phyloP scores from a whole-genome alignment of 2,113 vertebrate genomes.

The Onychorhynchus coronatus region DNA sequence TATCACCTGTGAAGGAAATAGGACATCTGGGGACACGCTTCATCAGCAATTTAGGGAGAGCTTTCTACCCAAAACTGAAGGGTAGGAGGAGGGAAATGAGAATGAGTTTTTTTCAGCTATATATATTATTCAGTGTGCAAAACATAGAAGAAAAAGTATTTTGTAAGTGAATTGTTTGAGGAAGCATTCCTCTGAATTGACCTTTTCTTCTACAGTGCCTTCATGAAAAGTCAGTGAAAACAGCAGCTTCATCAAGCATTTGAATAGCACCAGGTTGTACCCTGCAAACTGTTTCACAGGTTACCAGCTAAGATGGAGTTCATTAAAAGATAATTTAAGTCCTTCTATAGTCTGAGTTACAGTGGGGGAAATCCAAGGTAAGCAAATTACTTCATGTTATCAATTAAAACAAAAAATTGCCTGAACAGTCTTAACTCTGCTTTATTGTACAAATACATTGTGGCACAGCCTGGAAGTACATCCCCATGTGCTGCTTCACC shows the following conservation, averaged over 20 bases:
- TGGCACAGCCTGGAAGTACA: not conserved
- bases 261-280: not conserved
- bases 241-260: not conserved
- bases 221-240: not conserved
- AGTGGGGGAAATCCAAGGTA: not conserved
- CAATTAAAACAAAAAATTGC: not conserved
- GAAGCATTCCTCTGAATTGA: not conserved
- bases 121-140: not conserved
- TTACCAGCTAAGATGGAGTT: not conserved
- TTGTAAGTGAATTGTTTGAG: not conserved
- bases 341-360: not conserved
- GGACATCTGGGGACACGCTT: not conserved
- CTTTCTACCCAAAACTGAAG: not conserved
- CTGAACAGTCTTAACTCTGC: not conserved
- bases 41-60: not conserved
- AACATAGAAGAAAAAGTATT: not conserved
- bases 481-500: not conserved
- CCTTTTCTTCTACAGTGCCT: not conserved
- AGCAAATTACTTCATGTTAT: not conserved
- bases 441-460: not conserved
- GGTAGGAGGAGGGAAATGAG: rapidly evolving
- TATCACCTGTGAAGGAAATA: slow-evolving; percentile 11
- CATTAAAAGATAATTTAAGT: not conserved
- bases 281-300: not conserved
- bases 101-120: not conserved